Conservation (phyloP, 2,888 invertebrate species). For the Theretra japonica region DNA sequence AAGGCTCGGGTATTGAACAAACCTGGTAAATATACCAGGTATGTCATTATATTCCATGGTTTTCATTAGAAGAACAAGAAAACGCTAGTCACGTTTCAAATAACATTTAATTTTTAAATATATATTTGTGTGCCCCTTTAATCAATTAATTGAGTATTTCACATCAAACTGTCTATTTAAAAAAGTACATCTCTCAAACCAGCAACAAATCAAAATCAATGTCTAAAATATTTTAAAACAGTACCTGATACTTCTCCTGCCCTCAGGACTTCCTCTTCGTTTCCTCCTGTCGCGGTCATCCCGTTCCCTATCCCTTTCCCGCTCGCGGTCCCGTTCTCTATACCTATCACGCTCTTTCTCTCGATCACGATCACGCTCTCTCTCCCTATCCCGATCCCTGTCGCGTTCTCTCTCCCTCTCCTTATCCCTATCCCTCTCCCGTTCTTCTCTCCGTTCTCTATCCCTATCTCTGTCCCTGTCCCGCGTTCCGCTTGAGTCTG, state of each 20-base stretch:
- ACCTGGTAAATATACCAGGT: no score
- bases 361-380: slow-evolving; percentile 60
- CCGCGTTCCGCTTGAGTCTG: slow-evolving; percentile 75
- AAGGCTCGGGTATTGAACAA: no score
- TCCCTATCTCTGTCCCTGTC: slow-evolving; percentile 66
- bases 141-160: no score
- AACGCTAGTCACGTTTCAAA: no score
- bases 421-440: slow-evolving; percentile 59
- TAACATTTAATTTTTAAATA: no score
- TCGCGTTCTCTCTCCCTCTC: slow-evolving; percentile 59
- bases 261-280: slow-evolving; percentile 76
- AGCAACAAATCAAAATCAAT: no score
- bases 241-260: slow-evolving; percentile 75
- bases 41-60: no score
- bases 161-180: no score
- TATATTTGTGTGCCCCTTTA: no score
- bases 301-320: slow-evolving; percentile 65
- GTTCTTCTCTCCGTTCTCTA: slow-evolving; percentile 57
- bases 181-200: no score
- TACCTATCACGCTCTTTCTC: slow-evolving; percentile 60
- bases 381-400: slow-evolving; percentile 53
- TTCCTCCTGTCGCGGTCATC: slow-evolving; percentile 75
- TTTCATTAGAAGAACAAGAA: no score
- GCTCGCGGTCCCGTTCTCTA: slow-evolving; percentile 59
- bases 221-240: slow-evolving; percentile 25